A percentile compares a stretch with the other conserved stretches of the same genome.
Conservation (phyloP, 2,113 vertebrate genomes). For the Taxidea taxus region DNA sequence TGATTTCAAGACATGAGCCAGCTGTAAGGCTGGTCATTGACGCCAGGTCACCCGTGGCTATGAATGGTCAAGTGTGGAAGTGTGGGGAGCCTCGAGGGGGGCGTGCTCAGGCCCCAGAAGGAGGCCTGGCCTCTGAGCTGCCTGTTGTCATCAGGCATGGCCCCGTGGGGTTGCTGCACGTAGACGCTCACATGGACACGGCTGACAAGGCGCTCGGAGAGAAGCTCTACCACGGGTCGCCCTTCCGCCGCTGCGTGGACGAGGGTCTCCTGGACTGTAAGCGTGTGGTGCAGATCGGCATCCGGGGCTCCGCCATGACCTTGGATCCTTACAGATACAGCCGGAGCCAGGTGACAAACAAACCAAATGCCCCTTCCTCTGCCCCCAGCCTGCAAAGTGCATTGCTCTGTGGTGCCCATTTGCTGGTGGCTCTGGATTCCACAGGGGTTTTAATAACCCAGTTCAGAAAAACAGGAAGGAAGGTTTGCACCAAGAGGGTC, state of each 20-base stretch:
- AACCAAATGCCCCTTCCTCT: accelerated
- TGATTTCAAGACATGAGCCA: not conserved
- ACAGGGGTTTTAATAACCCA: not conserved
- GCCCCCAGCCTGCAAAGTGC: accelerated
- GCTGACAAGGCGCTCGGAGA: conserved; percentile 88
- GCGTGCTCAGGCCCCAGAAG: not conserved
- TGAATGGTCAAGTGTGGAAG: not conserved
- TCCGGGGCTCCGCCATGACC: conserved; percentile 88
- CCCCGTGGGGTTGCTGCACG: conserved; percentile 92
- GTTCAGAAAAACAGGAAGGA: not conserved
- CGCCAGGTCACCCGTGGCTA: not conserved
- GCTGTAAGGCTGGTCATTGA: not conserved
- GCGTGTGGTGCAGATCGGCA: conserved; percentile 93
- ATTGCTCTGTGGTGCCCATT: not conserved
- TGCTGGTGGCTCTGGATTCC: not conserved
- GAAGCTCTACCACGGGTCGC: conserved; percentile 90
- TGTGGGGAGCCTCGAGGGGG: not conserved
- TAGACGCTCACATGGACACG: conserved; percentile 94
- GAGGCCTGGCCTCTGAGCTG: conserved; percentile 5
- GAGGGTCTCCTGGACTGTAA: conserved; percentile 92
- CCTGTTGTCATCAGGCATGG: conserved; percentile 84
- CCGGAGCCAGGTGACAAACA: conserved; percentile 86
- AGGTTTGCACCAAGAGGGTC: not conserved
- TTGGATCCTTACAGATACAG: conserved; percentile 87
- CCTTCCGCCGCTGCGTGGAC: conserved; percentile 93